Conservation (phyloP, 2,888 invertebrate genomes). For the Bugulina stolonifera region DNA sequence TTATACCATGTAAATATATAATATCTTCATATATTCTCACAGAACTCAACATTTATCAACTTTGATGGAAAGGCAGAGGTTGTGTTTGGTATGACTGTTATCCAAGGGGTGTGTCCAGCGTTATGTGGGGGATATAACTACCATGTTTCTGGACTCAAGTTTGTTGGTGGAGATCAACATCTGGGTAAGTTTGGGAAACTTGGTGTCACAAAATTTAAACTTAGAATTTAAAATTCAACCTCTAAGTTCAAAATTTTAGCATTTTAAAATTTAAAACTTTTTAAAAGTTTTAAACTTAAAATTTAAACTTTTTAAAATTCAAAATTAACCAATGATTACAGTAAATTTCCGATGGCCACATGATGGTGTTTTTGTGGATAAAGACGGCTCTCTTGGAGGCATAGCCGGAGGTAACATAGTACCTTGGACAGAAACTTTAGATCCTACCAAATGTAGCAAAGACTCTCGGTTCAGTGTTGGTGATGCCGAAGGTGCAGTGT, state of each 20-base stretch:
- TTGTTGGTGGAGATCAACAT: neutral
- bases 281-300: too few relatives aligned
- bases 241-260: too few relatives aligned
- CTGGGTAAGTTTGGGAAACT: too few relatives aligned
- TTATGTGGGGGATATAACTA: conserved; percentile 7
- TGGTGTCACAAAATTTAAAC: too few relatives aligned
- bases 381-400: neutral
- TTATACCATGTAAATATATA: too few relatives aligned
- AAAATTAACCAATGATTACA: too few relatives aligned
- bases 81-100: conserved; percentile 32
- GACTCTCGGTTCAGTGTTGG: neutral
- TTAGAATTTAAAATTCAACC: too few relatives aligned
- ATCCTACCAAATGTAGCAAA: conserved; percentile 10
- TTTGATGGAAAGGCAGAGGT: conserved; percentile 15
- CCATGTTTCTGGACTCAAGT: neutral
- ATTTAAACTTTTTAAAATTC: too few relatives aligned
- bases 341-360: conserved; percentile 7
- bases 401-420: neutral
- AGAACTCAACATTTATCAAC: conserved; percentile 10
- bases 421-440: neutral
- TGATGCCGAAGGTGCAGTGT: neutral
- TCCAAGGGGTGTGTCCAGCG: conserved; percentile 36
- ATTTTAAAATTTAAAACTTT: too few relatives aligned
- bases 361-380: conserved; percentile 1
- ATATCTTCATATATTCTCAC: too few relatives aligned